These are phyloP conservation scores for Seira ritae DNA, from an alignment of 2,888 invertebrate genomes.

Conservation along the genomic window DNA sequence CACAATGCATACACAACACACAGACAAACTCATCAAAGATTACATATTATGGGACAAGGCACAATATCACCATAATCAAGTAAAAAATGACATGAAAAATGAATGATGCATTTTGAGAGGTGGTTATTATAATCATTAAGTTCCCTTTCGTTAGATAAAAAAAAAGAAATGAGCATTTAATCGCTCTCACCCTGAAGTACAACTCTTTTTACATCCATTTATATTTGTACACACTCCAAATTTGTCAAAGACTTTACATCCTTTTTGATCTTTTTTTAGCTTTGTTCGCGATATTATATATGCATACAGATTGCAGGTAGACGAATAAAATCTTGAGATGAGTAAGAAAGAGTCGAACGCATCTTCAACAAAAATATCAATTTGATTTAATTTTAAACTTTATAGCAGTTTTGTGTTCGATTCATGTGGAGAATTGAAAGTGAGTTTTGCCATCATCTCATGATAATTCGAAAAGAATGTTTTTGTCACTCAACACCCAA, in stretches of 20 bases:
- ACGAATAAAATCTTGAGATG: not conserved
- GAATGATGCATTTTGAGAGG: constrained; percentile 58
- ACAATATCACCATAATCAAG: constrained; percentile 45
- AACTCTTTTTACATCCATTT: constrained; percentile 7
- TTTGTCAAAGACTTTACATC: constrained; percentile 16
- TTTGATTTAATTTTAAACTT: constrained; percentile 11
- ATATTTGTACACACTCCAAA: constrained; percentile 3
- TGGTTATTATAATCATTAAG: constrained; percentile 55
- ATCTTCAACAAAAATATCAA: not conserved
- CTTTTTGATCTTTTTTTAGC: constrained; percentile 5
- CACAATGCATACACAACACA: too few species aligned
- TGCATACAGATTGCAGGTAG: not conserved
- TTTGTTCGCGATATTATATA: constrained; percentile 18
- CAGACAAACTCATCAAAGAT: constrained; percentile 13
- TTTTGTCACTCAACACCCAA: not conserved
- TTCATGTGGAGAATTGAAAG: constrained; percentile 18
- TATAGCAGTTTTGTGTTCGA: not conserved
- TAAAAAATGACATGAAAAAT: constrained; percentile 57
- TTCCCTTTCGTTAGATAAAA: constrained; percentile 29
- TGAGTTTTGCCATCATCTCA: constrained; percentile 8
- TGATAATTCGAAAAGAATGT: not conserved
- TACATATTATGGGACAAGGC: constrained; percentile 6
- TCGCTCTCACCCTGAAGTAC: constrained; percentile 21
- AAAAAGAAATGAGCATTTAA: constrained; percentile 37
- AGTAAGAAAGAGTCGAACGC: not conserved